phyloP scores from a whole-genome alignment of 2,113 vertebrate species.

The Trichechus manatus region DNA sequence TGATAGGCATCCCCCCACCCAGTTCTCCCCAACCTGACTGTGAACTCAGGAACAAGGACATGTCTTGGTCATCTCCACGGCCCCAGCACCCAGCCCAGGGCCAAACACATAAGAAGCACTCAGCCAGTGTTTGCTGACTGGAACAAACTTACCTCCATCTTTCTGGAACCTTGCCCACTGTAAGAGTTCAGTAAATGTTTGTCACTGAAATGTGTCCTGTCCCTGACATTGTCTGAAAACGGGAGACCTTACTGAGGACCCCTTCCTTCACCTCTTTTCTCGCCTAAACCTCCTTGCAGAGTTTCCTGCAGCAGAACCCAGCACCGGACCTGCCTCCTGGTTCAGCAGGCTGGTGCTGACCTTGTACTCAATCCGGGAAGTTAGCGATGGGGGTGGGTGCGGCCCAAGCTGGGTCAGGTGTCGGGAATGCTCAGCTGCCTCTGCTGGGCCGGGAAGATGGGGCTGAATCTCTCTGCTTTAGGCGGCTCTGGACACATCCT shows the following conservation, averaged over 20 bases:
- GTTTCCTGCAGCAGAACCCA: neutral
- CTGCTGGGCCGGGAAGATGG: neutral
- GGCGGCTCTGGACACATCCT: neutral
- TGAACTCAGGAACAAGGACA: neutral
- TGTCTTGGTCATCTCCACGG: neutral
- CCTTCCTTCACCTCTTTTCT: fast-evolving
- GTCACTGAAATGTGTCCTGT: neutral
- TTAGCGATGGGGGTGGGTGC: no score
- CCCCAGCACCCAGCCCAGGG: neutral
- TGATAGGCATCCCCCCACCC: neutral
- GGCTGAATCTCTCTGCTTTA: neutral
- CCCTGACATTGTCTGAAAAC: neutral
- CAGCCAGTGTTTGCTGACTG: neutral
- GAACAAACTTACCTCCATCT: fast-evolving
- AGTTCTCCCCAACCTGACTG: neutral
- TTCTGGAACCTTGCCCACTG: no score
- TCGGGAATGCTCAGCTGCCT: neutral
- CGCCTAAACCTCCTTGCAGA: neutral
- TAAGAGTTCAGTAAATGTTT: neutral
- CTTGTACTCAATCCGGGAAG: neutral
- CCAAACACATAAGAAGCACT: no score
- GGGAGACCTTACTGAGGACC: no score
- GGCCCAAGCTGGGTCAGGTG: neutral
- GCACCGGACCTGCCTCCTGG: neutral
- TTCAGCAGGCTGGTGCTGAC: neutral